Conservation (phyloP, 2,797 vertebrate genomes). For the Sebastes iracundus region DNA sequence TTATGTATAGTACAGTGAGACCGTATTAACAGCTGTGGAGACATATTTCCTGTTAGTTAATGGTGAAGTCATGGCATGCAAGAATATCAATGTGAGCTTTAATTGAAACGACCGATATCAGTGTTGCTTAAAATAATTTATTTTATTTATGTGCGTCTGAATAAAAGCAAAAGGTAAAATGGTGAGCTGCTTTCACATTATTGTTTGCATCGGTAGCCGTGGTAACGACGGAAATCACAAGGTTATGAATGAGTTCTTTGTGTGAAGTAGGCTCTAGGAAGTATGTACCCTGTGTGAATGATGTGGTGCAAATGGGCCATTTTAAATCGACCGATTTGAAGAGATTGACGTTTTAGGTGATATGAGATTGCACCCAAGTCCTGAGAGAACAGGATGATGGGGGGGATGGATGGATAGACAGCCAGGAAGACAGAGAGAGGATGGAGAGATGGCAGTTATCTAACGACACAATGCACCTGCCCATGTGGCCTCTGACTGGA, state of each 20-base stretch:
- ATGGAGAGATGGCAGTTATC: background rate
- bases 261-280: background rate
- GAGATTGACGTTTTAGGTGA: background rate
- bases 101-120: conserved; percentile 12
- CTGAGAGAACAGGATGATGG: background rate
- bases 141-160: conserved; percentile 34
- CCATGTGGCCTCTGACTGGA: too few species aligned
- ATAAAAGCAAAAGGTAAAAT: conserved; percentile 49
- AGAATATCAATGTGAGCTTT: conserved; percentile 27
- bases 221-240: background rate
- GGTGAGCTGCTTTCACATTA: background rate
- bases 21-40: background rate
- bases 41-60: background rate
- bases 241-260: background rate
- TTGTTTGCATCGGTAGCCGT: background rate
- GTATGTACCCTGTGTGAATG: background rate
- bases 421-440: background rate
- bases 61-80: conserved; percentile 7
- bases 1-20: conserved; percentile 2
- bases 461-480: background rate
- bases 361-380: background rate
- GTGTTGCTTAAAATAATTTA: conserved; percentile 7
- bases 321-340: background rate
- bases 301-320: background rate
- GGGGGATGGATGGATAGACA: background rate